Conservation (phyloP, 1,140 invertebrate species). For the Rhopalosiphum maidis region DNA sequence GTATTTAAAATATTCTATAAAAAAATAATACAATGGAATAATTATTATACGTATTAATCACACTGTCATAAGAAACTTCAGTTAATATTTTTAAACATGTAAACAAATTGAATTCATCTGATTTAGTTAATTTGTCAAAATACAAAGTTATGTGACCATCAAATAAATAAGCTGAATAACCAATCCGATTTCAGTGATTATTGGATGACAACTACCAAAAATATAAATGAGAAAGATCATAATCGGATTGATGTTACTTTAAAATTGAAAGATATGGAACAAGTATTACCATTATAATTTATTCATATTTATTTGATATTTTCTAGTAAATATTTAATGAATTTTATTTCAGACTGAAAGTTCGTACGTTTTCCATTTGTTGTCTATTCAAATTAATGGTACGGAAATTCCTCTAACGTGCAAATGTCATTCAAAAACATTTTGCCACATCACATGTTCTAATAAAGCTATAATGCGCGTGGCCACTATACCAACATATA, state of each 20-base stretch:
- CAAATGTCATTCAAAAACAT: not conserved
- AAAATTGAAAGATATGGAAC: not conserved
- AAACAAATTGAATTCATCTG: not conserved
- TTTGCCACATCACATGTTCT: not conserved
- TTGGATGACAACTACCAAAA: not conserved
- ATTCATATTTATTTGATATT: not conserved
- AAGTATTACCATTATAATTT: not conserved
- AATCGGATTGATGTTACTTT: not conserved
- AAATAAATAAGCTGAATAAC: not conserved
- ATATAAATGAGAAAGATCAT: too few species aligned
- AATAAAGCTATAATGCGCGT: not conserved
- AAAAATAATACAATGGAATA: not conserved
- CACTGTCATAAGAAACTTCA: not conserved
- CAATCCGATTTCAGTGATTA: not conserved
- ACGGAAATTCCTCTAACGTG: not conserved
- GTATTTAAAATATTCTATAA: not conserved
- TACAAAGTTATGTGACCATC: not conserved
- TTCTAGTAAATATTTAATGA: too few species aligned
- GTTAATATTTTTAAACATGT: not conserved
- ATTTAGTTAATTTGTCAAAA: not conserved
- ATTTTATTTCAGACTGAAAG: not conserved
- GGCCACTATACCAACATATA: not conserved
- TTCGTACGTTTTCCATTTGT: not conserved
- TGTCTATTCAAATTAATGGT: not conserved
- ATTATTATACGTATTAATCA: not conserved